Conservation (phyloP, 2,888 invertebrate genomes). For the Apamea monoglypha region DNA sequence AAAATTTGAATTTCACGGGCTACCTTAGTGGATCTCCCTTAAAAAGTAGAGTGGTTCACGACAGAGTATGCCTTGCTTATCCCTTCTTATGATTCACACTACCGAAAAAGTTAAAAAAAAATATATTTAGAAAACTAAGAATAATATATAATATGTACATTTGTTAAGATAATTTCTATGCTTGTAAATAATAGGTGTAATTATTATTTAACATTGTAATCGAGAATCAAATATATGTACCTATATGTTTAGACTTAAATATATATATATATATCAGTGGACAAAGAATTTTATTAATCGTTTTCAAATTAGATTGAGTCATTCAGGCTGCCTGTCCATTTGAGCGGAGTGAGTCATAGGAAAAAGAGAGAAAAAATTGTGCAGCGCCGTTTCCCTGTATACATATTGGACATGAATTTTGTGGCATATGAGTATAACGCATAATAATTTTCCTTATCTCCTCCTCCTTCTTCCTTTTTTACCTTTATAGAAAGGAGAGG, state of each 20-base stretch:
- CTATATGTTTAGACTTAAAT: conserved; percentile 37
- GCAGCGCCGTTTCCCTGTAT: neutral
- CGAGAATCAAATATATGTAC: conserved; percentile 32
- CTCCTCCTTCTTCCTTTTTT: too few species aligned
- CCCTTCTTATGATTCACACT: neutral
- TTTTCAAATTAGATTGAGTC: neutral
- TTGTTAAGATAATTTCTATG: conserved; percentile 36
- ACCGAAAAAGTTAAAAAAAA: conserved; percentile 33
- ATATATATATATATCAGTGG: conserved; percentile 58
- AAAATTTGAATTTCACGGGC: too few species aligned
- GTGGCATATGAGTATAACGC: neutral
- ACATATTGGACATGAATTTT: neutral
- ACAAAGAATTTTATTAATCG: conserved; percentile 14
- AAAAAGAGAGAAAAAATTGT: too few species aligned
- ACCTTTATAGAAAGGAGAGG: too few species aligned
- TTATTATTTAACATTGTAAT: conserved; percentile 30
- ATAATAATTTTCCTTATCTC: neutral
- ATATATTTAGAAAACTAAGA: conserved; percentile 24
- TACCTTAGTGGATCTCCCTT: too few species aligned
- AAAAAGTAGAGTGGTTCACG: neutral
- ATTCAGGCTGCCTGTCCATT: neutral
- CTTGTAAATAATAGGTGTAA: conserved; percentile 60
- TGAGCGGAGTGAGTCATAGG: neutral
- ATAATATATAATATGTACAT: conserved; percentile 49
- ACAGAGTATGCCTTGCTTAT: neutral